A percentile compares a stretch with the other conserved stretches of the same genome.
These are phyloP conservation scores for Pterocles gutturalis DNA, from an alignment of 2,113 vertebrate genomes.

Conservation along the genomic window DNA sequence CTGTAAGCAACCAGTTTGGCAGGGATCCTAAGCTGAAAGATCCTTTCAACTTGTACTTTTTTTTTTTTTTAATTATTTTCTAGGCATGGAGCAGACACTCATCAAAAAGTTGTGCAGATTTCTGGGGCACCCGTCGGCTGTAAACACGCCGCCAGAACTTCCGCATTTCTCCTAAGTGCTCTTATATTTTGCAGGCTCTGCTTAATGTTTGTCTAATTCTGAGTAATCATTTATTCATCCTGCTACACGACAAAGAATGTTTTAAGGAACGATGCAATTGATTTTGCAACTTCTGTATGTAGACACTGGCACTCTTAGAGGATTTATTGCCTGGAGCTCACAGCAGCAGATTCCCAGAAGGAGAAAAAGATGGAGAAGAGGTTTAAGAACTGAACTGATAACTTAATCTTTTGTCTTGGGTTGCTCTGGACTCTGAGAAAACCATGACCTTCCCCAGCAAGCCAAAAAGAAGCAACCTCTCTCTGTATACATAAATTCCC, in stretches of 20 bases:
- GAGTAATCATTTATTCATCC: slow-evolving; percentile 14
- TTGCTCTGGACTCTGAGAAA: neutral
- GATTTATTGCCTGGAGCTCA: neutral
- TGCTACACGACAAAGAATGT: neutral
- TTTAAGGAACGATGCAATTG: neutral
- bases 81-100: neutral
- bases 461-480: neutral
- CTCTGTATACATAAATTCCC: neutral
- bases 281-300: slow-evolving; percentile 25
- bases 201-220: neutral
- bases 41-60: neutral
- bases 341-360: neutral
- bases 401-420: neutral
- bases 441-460: neutral
- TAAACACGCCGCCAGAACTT: neutral
- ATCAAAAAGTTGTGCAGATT: accelerated
- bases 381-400: neutral
- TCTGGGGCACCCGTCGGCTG: neutral
- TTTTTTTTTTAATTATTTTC: neutral
- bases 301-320: neutral
- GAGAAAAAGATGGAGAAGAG: neutral
- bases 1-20: neutral
- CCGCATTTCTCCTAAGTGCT: neutral
- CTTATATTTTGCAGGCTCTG: neutral
- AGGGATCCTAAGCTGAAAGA: neutral